Evolutionary conservation across 2,797 vertebrate genomes (phyloP).

Genomic region (Pseudocheirus occidentalis): DNA sequence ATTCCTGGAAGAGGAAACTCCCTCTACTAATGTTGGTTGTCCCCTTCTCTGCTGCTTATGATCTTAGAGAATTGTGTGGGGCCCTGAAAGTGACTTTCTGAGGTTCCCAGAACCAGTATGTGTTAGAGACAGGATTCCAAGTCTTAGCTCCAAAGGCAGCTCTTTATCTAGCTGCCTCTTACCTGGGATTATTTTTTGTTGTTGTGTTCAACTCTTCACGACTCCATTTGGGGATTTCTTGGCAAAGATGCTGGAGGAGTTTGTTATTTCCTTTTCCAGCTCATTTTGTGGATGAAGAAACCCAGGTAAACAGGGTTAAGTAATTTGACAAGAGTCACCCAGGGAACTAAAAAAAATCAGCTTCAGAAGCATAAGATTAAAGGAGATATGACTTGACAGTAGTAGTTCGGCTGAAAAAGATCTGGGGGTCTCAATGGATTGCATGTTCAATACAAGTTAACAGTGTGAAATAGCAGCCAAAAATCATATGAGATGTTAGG

Average conservation of each 20-base stretch:
- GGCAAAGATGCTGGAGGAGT: not conserved
- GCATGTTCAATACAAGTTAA: not conserved
- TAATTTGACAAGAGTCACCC: not conserved
- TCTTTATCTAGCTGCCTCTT: no score
- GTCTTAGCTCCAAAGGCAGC: no score
- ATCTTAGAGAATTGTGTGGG: no score
- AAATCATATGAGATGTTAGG: not conserved
- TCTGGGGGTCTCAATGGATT: not conserved
- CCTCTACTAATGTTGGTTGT: no score
- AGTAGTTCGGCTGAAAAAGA: not conserved
- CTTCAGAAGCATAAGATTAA: not conserved
- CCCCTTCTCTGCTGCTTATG: no score
- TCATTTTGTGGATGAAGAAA: not conserved
- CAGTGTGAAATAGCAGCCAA: not conserved
- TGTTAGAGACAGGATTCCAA: no score
- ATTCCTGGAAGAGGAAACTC: no score
- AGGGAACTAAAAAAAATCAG: not conserved
- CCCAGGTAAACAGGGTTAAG: not conserved
- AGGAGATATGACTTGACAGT: not conserved
- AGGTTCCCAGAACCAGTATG: no score
- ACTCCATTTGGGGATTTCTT: not conserved
- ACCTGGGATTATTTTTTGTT: not conserved
- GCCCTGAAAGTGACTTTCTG: no score
- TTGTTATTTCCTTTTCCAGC: not conserved
- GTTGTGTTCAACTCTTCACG: not conserved